Evolutionary conservation across 2,888 invertebrate genomes (phyloP).

Genomic region (Alentia gelatinosa): DNA sequence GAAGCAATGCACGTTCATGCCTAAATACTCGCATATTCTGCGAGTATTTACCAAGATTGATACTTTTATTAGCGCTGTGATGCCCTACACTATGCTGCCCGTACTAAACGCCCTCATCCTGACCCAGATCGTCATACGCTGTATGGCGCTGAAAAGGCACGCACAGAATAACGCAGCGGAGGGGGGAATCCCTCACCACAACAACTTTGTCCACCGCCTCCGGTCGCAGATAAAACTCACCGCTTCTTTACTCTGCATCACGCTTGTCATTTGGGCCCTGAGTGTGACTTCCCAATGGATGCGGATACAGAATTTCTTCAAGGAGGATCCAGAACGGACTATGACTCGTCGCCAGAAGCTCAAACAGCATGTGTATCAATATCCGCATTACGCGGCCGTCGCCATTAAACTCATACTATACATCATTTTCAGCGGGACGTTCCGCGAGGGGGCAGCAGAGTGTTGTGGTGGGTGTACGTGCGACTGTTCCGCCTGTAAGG

Average conservation of each 20-base stretch:
- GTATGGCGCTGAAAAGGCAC: conserved; percentile 42
- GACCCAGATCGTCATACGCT: conserved; percentile 21
- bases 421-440: conserved; percentile 20
- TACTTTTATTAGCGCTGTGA: conserved; percentile 36
- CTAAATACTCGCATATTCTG: not conserved
- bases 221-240: conserved; percentile 34
- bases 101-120: conserved; percentile 41
- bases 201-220: not conserved
- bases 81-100: conserved; percentile 43
- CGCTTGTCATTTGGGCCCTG: conserved; percentile 17
- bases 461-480: conserved; percentile 48
- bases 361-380: conserved; percentile 29
- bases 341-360: conserved; percentile 14
- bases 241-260: not conserved
- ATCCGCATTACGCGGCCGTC: conserved; percentile 37
- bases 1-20: conserved; percentile 18
- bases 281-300: conserved; percentile 24
- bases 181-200: not conserved
- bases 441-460: conserved; percentile 22
- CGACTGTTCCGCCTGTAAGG: conserved; percentile 28
- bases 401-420: conserved; percentile 37
- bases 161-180: not conserved
- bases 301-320: conserved; percentile 39
- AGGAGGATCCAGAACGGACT: not conserved
- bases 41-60: conserved; percentile 32